Base-by-base conservation (phyloP, 2,113 vertebrate species). In the Nycticebus coucang region DNA sequence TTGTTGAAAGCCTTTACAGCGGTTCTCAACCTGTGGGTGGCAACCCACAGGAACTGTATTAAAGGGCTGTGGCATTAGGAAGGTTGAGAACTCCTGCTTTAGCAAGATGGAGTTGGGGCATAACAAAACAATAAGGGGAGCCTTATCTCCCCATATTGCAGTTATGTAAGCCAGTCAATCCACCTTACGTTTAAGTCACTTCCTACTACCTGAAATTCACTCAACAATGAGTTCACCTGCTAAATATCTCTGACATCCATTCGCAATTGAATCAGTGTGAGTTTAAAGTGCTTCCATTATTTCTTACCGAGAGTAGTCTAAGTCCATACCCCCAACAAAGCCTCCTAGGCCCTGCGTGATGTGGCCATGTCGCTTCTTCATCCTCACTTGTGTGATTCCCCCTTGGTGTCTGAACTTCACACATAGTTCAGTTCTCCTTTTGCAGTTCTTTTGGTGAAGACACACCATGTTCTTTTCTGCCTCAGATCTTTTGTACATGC, bases 201-300 rank as follows among this genome's bases (percentile, higher is more conserved):
- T 93, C 83, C 86, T 90, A 78, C 92, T 87, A 72, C 28, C 60
- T 90, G 26, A n/a, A 92, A 62, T 6, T 22, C 22, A 86, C 62
- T 81, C 60, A 87, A 62, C 24, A 75, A 62, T 78, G 87, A 55
- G 21, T 86, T 18, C 21, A 45, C 57, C 35, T 92, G 26, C 22
- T 91, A 45, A 81, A 53, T 79, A 64, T 68, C 37, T 84, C 24
- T 77, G 66, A n/a, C 84, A 87, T 82, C 53, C 14, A 71, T 92
- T 91, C 24, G 45, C 45, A 50, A 50, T 50, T 50, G 45, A 50
- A 50, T 50, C 45, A 50, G 9, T 50, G 10, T 50, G 45, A 9
- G 45, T 50, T 50, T 50, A 50, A 50, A 93, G 45, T 78, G 45
- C n/a, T 93, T 78, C 91, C 68, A 64, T 64, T 79, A 62, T 15